Base-by-base conservation (phyloP, 2,888 invertebrate genomes). In the Aspidiotus destructor region DNA sequence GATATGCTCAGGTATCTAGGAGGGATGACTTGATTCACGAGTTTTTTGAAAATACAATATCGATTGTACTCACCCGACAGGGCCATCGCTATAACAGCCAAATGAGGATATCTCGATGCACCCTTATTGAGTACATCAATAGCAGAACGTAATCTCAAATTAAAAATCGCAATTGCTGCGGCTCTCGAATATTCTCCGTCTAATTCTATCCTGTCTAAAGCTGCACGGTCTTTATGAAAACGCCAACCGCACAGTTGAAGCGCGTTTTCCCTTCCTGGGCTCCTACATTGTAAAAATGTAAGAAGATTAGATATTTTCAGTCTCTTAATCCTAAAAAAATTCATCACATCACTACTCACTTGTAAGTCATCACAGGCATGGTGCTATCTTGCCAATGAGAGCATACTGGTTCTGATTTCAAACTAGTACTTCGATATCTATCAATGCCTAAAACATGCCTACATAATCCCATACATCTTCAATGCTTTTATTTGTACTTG, bases 171-270 rank as follows among this genome's bases (percentile, higher is more conserved):
- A 69, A 96, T 86, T 70, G 95, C 92, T 52, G 95, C 93, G 54
- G 94, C 94, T 76, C 93, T 84, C 69, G 88, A 84, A 79, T 86
- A 84, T 73, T 86, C 82, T 76, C 85, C 84, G 76, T 86, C 86
- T 68, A 84, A 84, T 76, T 76, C 71, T 41, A 71, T 64, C 67
- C 70, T 68, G 41, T 57, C 70, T 9, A 71, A 8, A 15, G 44
- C 48, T 68, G 79, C 78, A 0, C 78, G 80, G 75, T 89, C 88
- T 76, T 85, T 85, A 73, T 92, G 89, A 77, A 87, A 86, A 71
- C 85, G 84, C 95, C 95, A 96, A 17, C 92, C 92, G 80, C 95
- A 95, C 71, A 95, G 80, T 76, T 87, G 86, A 71, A 95, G 80
- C 1, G 91, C 91, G 76, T 86, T 85, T 73, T 87, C 86, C 71